A percentile compares a stretch with the other conserved stretches of the same genome.
These are phyloP conservation scores for Chaetoderma sp. DNA, from an alignment of 2,888 invertebrate genomes.

Conservation along the genomic window DNA sequence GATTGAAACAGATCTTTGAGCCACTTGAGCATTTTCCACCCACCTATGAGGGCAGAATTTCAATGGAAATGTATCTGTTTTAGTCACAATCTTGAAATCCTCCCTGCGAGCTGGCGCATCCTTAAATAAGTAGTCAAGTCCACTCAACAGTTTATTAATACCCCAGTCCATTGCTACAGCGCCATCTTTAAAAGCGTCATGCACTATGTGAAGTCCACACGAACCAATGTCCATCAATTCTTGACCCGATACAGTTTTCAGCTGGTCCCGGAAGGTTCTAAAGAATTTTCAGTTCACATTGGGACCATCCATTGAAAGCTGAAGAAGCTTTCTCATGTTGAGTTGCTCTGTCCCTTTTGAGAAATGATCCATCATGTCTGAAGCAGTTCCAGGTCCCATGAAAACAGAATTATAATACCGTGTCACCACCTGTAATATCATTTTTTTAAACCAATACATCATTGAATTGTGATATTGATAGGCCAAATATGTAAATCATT, in stretches of 20 bases:
- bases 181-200: too few species aligned
- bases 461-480: too few species aligned
- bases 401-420: slow-evolving; percentile 5
- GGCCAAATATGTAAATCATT: too few species aligned
- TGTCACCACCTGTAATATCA: not conserved
- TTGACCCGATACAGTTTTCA: too few species aligned
- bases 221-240: too few species aligned
- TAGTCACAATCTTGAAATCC: not conserved
- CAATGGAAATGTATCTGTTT: not conserved
- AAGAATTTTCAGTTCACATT: slow-evolving; percentile 6
- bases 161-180: too few species aligned
- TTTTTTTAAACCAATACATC: not conserved
- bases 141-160: too few species aligned
- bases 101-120: not conserved
- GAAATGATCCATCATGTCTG: not conserved
- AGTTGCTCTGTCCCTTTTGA: not conserved
- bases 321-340: slow-evolving; percentile 2
- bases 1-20: not conserved
- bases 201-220: too few species aligned
- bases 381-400: slow-evolving; percentile 1
- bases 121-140: not conserved
- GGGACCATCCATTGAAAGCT: slow-evolving; percentile 13
- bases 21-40: not conserved
- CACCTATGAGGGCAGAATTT: not conserved
- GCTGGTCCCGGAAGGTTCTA: too few species aligned